These are phyloP conservation scores for Xyrauchen texanus DNA, from an alignment of 2,113 vertebrate genomes.

Conservation along the genomic window DNA sequence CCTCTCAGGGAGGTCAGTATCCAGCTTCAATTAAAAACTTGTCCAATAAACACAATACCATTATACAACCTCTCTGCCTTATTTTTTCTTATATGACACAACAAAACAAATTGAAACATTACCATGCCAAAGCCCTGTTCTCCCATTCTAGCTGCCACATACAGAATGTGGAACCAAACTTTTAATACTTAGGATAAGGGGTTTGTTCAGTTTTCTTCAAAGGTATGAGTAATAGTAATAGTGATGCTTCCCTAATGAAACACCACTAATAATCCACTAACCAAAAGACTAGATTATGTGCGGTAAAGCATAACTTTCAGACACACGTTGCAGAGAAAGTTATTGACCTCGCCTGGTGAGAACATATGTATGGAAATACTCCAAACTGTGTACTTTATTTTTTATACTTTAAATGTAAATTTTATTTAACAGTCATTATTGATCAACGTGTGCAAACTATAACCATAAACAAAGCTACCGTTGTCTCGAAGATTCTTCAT, in stretches of 20 bases:
- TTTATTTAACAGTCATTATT: too few relatives aligned
- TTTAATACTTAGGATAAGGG: too few relatives aligned
- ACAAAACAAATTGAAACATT: neutral
- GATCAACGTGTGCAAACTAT: neutral
- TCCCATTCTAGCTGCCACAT: too few relatives aligned
- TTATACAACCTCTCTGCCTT: neutral
- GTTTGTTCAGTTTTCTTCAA: too few relatives aligned
- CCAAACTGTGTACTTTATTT: neutral
- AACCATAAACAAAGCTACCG: neutral
- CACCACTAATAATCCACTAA: slow-evolving; percentile 14
- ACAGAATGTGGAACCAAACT: too few relatives aligned
- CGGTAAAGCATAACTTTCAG: neutral
- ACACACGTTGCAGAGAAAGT: neutral
- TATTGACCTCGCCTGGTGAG: neutral
- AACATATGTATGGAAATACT: neutral
- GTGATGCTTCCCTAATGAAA: neutral
- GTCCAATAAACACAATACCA: slow-evolving; percentile 37
- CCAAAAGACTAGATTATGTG: neutral
- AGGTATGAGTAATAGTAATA: too few relatives aligned
- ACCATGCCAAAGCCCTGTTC: neutral
- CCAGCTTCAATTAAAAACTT: slow-evolving; percentile 21
- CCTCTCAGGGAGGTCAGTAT: slow-evolving; percentile 44
- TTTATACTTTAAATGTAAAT: neutral
- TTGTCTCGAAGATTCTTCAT: neutral
- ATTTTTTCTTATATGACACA: neutral